Evolutionary conservation across 1,140 invertebrate genomes (phyloP).

Genomic region (Drosophila fuyamai): DNA sequence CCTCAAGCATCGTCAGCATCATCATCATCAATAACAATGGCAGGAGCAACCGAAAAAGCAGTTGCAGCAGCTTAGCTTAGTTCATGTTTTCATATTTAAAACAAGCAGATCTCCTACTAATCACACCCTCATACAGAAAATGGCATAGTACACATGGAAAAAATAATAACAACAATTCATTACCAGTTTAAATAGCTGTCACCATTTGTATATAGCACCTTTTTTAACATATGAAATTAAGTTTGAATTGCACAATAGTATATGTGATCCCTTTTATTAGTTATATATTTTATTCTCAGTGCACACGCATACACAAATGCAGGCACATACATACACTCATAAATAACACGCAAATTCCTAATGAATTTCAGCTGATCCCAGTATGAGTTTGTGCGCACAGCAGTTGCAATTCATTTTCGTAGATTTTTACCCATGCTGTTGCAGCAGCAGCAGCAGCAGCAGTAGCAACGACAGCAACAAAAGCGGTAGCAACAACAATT

Average conservation of each 20-base stretch:
- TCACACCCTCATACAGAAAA: constrained; percentile 55
- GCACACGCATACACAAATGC: constrained; percentile 18
- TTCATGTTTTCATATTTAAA: constrained; percentile 76
- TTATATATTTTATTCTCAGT: background rate
- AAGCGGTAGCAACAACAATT: constrained; percentile 60
- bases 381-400: constrained; percentile 61
- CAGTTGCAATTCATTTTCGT: constrained; percentile 79
- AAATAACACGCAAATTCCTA: constrained; percentile 82
- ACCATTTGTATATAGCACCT: no score
- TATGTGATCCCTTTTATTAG: no score
- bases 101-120: constrained; percentile 75
- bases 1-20: constrained; percentile 59
- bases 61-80: constrained; percentile 32
- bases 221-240: no score
- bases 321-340: constrained; percentile 55
- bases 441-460: constrained; percentile 17
- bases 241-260: no score
- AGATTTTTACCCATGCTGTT: constrained; percentile 68
- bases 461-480: constrained; percentile 10
- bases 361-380: constrained; percentile 82
- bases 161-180: background rate
- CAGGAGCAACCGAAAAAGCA: constrained; percentile 13
- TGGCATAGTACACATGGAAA: background rate
- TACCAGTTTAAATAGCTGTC: no score
- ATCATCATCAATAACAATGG: constrained; percentile 72